A percentile compares a stretch with the other conserved stretches of the same genome.
Conservation (phyloP, 2,888 invertebrate genomes). For the Nemurella pictetii region DNA sequence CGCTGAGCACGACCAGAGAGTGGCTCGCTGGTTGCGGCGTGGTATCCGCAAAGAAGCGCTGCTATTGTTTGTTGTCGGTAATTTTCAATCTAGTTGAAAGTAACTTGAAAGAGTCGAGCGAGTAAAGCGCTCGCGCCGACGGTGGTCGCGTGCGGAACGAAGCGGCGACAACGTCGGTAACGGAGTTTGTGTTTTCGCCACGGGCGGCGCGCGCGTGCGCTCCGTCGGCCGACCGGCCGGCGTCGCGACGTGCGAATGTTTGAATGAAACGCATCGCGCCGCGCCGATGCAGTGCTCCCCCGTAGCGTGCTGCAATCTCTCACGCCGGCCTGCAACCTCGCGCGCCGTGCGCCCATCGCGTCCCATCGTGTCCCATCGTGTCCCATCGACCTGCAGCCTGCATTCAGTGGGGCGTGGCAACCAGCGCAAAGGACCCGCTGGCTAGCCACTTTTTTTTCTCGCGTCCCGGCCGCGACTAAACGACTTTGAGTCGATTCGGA, state of each 20-base stretch:
- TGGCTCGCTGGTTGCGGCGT: not conserved
- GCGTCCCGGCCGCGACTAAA: slow-evolving; percentile 13
- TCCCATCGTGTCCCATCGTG: slow-evolving; percentile 27
- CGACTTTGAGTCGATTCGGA: not conserved
- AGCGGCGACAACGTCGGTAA: not conserved
- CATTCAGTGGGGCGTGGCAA: not conserved
- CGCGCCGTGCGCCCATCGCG: slow-evolving; percentile 27
- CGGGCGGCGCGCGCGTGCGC: not conserved
- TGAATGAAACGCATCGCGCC: not conserved
- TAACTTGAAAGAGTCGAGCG: no score
- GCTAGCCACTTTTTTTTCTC: slow-evolving; percentile 23
- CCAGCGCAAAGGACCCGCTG: not conserved
- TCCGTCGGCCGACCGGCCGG: not conserved
- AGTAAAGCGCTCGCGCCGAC: not conserved
- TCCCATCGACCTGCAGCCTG: not conserved
- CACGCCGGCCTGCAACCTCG: slow-evolving; percentile 19
- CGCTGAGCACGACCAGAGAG: no score
- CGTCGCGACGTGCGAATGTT: no score
- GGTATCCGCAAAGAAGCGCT: not conserved
- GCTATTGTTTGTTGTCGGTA: no score
- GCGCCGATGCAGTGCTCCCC: slow-evolving; percentile 1
- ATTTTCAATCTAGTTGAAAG: no score
- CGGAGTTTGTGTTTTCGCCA: not conserved
- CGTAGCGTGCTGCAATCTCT: slow-evolving; percentile 31
- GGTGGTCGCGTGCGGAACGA: not conserved